Evolutionary conservation across 2,797 vertebrate genomes (phyloP).

Genomic region (Somateria mollissima): DNA sequence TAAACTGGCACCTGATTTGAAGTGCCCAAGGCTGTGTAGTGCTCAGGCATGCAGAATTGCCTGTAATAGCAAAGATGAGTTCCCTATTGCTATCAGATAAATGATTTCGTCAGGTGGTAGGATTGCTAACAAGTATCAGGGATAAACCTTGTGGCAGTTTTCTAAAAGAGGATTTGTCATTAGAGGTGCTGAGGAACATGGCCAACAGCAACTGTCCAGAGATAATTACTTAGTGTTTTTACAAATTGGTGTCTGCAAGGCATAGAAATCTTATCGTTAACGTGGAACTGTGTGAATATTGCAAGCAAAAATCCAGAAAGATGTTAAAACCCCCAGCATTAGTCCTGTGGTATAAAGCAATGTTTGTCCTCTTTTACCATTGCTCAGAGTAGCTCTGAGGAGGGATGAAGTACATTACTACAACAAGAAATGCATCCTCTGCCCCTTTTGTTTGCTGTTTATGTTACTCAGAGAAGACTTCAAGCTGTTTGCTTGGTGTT

Average conservation of each 20-base stretch:
- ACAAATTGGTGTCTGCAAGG: neutral
- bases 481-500: neutral
- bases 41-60: neutral
- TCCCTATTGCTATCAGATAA: neutral
- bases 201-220: neutral
- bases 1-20: neutral
- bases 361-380: neutral
- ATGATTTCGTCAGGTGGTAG: neutral
- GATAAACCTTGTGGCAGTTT: neutral
- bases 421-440: neutral
- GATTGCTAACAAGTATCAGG: neutral
- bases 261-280: neutral
- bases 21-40: rapidly evolving
- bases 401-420: neutral
- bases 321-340: neutral
- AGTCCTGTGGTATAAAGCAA: neutral
- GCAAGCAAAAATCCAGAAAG: neutral
- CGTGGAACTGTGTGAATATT: rapidly evolving
- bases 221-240: neutral
- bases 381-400: neutral
- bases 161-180: neutral
- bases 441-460: rapidly evolving
- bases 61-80: neutral
- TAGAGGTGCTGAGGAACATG: neutral
- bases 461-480: neutral